Percentiles rank a stretch among this genome's conserved stretches.
Evolutionary conservation across 2,797 vertebrate genomes (phyloP).

Genomic region (Muscicapa comitata): DNA sequence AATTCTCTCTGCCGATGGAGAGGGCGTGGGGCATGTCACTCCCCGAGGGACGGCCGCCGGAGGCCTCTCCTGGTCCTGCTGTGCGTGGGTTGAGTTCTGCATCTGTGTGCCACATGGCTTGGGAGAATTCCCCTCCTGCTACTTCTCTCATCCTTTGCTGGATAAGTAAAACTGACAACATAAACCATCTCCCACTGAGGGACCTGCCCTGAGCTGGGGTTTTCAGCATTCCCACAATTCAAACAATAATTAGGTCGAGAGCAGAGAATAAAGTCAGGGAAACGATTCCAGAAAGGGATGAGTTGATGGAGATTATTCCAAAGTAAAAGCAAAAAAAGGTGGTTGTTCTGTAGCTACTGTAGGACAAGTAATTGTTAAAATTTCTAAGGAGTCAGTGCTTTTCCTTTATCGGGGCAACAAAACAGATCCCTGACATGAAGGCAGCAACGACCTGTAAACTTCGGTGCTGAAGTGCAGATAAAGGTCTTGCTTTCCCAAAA

Average conservation of each 20-base stretch:
- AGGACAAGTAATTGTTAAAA: neutral
- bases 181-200: neutral
- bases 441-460: neutral
- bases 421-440: neutral
- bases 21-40: neutral
- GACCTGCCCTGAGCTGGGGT: neutral
- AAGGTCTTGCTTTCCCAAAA: neutral
- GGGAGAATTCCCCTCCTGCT: neutral
- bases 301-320: neutral
- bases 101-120: neutral
- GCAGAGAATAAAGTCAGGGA: neutral
- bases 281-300: neutral
- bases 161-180: neutral
- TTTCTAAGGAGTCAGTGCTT: neutral
- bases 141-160: neutral
- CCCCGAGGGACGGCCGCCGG: accelerated
- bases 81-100: neutral
- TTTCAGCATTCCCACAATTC: neutral
- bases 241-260: neutral
- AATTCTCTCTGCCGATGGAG: neutral
- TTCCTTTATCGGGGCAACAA: neutral
- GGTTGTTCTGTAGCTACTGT: neutral
- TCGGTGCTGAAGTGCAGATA: neutral
- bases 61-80: neutral
- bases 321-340: neutral